Evolutionary conservation across 2,888 invertebrate genomes (phyloP).

Genomic region (Caenorhabditis angaria): DNA sequence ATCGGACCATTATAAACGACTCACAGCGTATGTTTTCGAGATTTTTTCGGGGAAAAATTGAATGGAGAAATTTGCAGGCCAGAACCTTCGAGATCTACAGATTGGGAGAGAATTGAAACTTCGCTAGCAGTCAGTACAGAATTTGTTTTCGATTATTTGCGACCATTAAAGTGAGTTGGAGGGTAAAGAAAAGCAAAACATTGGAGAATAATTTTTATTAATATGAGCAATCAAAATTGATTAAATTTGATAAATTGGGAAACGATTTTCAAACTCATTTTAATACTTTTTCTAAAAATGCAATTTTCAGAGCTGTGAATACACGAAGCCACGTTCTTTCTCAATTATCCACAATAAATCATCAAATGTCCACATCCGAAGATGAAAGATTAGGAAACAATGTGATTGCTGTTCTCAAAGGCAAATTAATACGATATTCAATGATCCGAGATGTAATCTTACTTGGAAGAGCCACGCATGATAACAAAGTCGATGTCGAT

Average conservation of each 20-base stretch:
- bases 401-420: slow-evolving; percentile 56
- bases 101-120: slow-evolving; percentile 11
- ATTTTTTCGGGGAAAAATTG: background rate
- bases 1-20: slow-evolving; percentile 79
- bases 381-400: slow-evolving; percentile 39
- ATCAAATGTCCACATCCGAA: slow-evolving; percentile 35
- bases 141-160: slow-evolving; percentile 5
- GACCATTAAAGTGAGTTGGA: slow-evolving; percentile 10
- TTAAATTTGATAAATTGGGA: too few relatives aligned
- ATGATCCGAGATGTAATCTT: slow-evolving; percentile 46
- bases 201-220: background rate
- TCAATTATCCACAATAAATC: slow-evolving; percentile 14
- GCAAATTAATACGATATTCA: slow-evolving; percentile 48
- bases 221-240: too few relatives aligned
- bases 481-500: slow-evolving; percentile 61
- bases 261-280: background rate
- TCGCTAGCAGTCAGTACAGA: background rate
- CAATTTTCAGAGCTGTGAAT: background rate
- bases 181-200: background rate
- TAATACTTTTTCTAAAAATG: background rate
- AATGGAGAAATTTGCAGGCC: background rate
- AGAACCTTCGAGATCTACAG: background rate
- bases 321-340: background rate
- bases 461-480: slow-evolving; percentile 78
- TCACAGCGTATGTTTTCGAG: background rate